Base-by-base conservation (phyloP, 2,797 vertebrate genomes). In the Pangasius sanitwongsei region DNA sequence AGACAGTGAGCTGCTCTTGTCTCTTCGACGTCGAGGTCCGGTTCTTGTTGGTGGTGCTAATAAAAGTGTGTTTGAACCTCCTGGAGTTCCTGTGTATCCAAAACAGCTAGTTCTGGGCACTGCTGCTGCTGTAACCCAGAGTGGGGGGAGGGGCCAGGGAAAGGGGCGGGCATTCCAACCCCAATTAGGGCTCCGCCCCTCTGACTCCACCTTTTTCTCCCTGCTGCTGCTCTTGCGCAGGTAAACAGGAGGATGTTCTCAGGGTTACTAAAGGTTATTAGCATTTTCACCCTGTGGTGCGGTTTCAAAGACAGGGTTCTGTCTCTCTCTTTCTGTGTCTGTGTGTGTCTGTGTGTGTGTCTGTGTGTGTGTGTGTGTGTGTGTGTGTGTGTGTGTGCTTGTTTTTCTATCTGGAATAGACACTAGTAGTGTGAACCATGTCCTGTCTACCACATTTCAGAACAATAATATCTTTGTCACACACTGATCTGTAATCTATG, bases 151-250 rank as follows among this genome's bases (percentile, higher is more conserved):
- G 57, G 61, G 44, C 23, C 34, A 48, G 2, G 77, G 34, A 75
- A 65, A 37, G 41, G 88, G 87, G 12, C 18, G 20, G 41, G 59
- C 80, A 50, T 4, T 70, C 12, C 15, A 28, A 11, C 20, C 28
- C 28, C 63, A 78, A 18, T 70, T 63, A 3, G 69, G 61, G 63
- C 75, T 75, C 84, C 83, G 61, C 63, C 86, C 90, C n/a, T 88
- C 91, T 59, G 89, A 91, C 89, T 70, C 92, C 59, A 37, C 87
- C 48, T 75, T 91, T 57, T 37, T 88, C 37, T 91, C 92, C 6
- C 50, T 90, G 48, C 84, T 92, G 86, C 83, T 90, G 65, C 90
- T 91, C 53, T 83, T 90, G 44, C 83, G 41, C 80, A 90, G 92
- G 92, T 91, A 92, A 90, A 85, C n/a, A 28, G 8, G 6, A 25